phyloP scores from a whole-genome alignment of 2,797 vertebrate species.

The Poecilia gillii region DNA sequence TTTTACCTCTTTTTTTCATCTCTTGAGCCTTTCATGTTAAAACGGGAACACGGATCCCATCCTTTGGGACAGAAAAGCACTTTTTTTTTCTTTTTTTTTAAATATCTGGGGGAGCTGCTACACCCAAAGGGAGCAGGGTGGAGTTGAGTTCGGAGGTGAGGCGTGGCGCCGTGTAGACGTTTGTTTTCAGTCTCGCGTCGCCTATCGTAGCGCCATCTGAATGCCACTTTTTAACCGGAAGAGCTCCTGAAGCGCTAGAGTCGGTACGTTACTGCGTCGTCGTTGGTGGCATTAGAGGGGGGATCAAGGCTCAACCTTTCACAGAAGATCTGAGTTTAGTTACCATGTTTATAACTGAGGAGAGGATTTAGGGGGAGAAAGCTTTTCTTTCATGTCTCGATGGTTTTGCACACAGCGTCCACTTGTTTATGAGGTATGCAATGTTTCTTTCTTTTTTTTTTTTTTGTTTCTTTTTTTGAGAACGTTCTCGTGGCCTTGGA shows the following conservation, averaged over 20 bases:
- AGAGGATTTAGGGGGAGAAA: slow-evolving; percentile 18
- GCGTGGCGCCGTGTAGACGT: slow-evolving; percentile 37
- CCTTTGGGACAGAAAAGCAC: slow-evolving; percentile 56
- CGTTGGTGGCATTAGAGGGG: slow-evolving; percentile 41
- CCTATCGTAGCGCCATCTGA: slow-evolving; percentile 19
- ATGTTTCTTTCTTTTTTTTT: slow-evolving; percentile 66
- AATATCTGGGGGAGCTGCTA: slow-evolving; percentile 53
- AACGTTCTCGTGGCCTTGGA: slow-evolving; percentile 80
- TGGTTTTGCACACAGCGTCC: slow-evolving; percentile 77
- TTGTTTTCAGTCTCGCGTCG: slow-evolving; percentile 28
- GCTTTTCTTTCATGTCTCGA: slow-evolving; percentile 54
- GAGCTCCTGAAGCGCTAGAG: slow-evolving; percentile 40
- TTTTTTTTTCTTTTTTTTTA: slow-evolving; percentile 9
- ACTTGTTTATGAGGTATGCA: slow-evolving; percentile 79
- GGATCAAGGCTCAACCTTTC: slow-evolving; percentile 44
- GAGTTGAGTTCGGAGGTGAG: slow-evolving; percentile 31
- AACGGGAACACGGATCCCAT: slow-evolving; percentile 5
- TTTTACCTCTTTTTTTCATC: slow-evolving; percentile 25
- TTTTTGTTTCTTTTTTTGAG: slow-evolving; percentile 60
- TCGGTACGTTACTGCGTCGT: slow-evolving; percentile 36
- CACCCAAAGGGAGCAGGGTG: slow-evolving; percentile 44
- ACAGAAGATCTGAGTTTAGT: slow-evolving; percentile 48
- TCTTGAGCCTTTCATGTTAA: slow-evolving; percentile 16
- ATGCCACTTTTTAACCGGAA: slow-evolving; percentile 52
- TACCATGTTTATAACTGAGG: slow-evolving; percentile 44